phyloP scores from a whole-genome alignment of 2,888 invertebrate species.

The Parnassius orleans region DNA sequence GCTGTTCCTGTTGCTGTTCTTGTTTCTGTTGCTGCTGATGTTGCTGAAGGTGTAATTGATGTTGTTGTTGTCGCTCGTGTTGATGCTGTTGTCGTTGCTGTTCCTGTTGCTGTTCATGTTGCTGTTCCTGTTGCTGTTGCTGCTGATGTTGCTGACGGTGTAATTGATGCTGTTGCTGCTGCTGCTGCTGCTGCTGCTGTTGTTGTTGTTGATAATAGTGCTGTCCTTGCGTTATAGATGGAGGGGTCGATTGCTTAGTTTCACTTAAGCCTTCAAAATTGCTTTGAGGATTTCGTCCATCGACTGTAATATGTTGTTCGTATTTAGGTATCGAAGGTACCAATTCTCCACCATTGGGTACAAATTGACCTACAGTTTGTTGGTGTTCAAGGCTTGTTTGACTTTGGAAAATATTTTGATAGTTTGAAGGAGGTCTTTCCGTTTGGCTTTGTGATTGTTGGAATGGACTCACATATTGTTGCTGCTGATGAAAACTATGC shows the following conservation, averaged over 20 bases:
- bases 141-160: conserved; percentile 54
- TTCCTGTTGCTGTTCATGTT: conserved; percentile 50
- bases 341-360: conserved; percentile 86
- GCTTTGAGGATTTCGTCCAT: conserved; percentile 54
- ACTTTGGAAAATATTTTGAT: conserved; percentile 51
- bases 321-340: conserved; percentile 88
- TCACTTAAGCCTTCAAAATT: conserved; percentile 51
- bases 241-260: conserved; percentile 40
- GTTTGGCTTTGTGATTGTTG: conserved; percentile 60
- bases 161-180: conserved; percentile 46
- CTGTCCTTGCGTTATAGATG: conserved; percentile 32
- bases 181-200: conserved; percentile 47
- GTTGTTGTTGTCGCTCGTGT: conserved; percentile 57
- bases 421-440: conserved; percentile 47
- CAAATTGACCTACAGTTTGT: conserved; percentile 71
- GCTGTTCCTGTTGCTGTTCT: conserved; percentile 53
- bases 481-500: conserved; percentile 54
- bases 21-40: conserved; percentile 57
- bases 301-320: conserved; percentile 88
- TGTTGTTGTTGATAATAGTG: conserved; percentile 44
- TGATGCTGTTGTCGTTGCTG: conserved; percentile 58
- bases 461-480: conserved; percentile 48
- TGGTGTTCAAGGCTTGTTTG: conserved; percentile 58
- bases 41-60: conserved; percentile 55
- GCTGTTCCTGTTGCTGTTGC: conserved; percentile 35